Conservation (phyloP, 2,113 vertebrate species). For the Cercocebus atys region DNA sequence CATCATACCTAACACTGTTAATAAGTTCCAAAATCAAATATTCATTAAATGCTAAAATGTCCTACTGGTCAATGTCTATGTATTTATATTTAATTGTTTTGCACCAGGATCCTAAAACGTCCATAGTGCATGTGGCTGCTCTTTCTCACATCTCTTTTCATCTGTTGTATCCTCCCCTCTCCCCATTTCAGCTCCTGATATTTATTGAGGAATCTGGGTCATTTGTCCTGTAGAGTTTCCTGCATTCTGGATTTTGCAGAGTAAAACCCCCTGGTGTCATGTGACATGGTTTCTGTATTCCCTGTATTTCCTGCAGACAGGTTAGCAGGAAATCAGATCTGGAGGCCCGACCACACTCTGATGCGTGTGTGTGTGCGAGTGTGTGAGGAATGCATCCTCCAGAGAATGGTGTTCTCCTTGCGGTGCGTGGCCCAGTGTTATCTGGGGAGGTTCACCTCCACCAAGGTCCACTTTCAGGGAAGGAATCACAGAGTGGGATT, state of each 20-base stretch:
- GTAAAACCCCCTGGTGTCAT: background rate
- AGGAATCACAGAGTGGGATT: background rate
- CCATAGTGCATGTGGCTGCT: too few relatives aligned
- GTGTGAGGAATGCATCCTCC: background rate
- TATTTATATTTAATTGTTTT: background rate
- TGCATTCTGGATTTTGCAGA: too few relatives aligned
- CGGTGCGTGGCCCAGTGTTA: accelerated
- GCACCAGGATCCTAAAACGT: too few relatives aligned
- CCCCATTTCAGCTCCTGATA: background rate
- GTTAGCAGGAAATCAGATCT: too few relatives aligned
- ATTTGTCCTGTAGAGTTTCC: background rate
- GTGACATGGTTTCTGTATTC: background rate
- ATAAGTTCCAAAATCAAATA: background rate
- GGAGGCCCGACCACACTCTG: background rate
- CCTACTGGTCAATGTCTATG: background rate
- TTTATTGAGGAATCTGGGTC: background rate
- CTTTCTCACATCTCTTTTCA: background rate
- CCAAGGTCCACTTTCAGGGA: background rate
- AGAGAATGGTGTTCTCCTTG: accelerated
- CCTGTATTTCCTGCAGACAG: background rate
- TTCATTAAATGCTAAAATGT: background rate
- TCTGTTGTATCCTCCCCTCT: accelerated
- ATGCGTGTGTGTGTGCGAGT: accelerated
- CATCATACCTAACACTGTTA: background rate
- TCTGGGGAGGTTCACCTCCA: background rate